phyloP scores from a whole-genome alignment of 2,797 vertebrate species.

The Anguilla obscura region DNA sequence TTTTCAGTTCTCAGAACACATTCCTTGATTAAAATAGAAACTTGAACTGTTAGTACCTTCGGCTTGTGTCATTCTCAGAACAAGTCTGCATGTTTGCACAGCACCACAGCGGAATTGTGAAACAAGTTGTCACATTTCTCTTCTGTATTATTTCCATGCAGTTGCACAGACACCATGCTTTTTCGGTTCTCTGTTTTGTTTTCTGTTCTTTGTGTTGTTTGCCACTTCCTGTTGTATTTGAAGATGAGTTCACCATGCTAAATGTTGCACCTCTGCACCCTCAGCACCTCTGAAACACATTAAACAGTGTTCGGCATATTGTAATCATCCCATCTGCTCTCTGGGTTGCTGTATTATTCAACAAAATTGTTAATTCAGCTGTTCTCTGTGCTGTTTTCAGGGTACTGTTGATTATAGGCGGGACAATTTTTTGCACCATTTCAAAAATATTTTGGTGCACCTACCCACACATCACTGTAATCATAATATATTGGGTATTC shows the following conservation, averaged over 20 bases:
- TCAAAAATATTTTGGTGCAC: not conserved
- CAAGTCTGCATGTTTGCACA: not conserved
- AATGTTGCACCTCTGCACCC: not conserved
- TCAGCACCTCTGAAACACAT: not conserved
- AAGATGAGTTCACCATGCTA: not conserved
- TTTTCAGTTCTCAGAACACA: not conserved
- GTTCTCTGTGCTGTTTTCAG: not conserved
- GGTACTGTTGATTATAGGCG: not conserved
- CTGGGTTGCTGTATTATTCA: not conserved
- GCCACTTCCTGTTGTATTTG: not conserved
- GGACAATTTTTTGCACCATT: not conserved
- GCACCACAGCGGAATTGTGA: not conserved
- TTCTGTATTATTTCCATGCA: not conserved
- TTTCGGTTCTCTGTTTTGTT: not conserved
- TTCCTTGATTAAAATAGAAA: not conserved
- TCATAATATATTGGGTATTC: not conserved
- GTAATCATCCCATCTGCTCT: not conserved
- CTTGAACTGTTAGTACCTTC: not conserved
- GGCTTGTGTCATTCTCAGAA: not conserved
- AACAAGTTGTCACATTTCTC: not conserved
- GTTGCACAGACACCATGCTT: not conserved
- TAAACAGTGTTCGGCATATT: not conserved
- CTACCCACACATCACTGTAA: not conserved
- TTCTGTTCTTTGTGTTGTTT: not conserved
- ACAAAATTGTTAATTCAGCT: not conserved